These are phyloP conservation scores for Spheniscus humboldti DNA, from an alignment of 2,797 vertebrate species.

Conservation along the genomic window DNA sequence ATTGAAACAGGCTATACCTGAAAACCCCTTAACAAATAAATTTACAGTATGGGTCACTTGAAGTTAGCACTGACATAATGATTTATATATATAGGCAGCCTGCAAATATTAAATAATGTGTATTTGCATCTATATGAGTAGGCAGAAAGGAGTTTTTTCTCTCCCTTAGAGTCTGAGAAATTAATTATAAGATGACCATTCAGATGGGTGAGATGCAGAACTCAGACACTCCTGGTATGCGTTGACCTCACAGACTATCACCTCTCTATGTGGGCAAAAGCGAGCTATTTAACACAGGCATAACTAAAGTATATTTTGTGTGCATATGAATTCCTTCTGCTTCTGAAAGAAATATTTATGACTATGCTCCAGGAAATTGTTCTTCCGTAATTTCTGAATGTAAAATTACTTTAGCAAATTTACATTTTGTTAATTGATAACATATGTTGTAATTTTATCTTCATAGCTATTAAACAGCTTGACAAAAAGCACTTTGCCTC, in stretches of 20 bases:
- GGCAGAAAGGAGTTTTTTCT: not conserved
- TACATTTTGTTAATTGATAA: slow-evolving; percentile 34
- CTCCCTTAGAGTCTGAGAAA: not conserved
- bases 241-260: not conserved
- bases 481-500: not conserved
- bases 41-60: not conserved
- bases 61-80: not conserved
- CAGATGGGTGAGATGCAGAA: not conserved
- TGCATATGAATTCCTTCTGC: not conserved
- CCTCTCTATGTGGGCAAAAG: not conserved
- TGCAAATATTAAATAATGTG: not conserved
- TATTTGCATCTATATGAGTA: not conserved
- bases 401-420: slow-evolving; percentile 12
- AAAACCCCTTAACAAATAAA: not conserved
- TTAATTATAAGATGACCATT: not conserved
- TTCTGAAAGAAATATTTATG: slow-evolving; percentile 10
- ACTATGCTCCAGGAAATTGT: not conserved
- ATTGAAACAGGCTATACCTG: not conserved
- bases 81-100: not conserved
- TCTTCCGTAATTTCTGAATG: slow-evolving; percentile 26
- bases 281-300: not conserved
- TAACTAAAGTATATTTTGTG: not conserved
- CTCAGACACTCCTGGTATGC: not conserved
- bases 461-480: not conserved
- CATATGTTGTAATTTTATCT: slow-evolving; percentile 36